Percentiles rank a stretch among this genome's conserved stretches.
phyloP scores from a whole-genome alignment of 1,140 invertebrate species.

The Lepidurus couesii region DNA sequence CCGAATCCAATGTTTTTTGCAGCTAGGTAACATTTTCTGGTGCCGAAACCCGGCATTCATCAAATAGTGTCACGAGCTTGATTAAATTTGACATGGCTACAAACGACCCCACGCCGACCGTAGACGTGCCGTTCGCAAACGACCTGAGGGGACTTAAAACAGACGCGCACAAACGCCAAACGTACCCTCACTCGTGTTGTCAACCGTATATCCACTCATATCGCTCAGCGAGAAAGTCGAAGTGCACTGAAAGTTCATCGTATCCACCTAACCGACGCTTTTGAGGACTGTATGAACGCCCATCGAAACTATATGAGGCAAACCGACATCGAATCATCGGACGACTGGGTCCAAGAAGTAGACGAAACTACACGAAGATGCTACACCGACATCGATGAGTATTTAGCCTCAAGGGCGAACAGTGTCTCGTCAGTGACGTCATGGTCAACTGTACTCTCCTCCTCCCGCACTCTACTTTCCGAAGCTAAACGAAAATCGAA shows the following conservation, averaged over 20 bases:
- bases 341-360: conserved; percentile 23
- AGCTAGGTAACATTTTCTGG: background rate
- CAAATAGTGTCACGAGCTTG: background rate
- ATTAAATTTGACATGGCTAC: background rate
- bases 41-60: background rate
- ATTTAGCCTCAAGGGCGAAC: background rate
- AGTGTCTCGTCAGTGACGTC: background rate
- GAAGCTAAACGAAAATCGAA: background rate
- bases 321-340: background rate
- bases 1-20: no score
- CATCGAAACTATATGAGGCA: background rate
- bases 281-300: background rate
- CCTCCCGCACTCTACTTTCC: background rate
- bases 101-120: background rate
- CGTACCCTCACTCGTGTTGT: background rate
- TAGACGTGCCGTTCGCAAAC: background rate
- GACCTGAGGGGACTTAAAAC: background rate
- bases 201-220: background rate
- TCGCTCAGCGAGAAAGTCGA: background rate
- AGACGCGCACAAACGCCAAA: background rate
- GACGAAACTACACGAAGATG: background rate
- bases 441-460: background rate
- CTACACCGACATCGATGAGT: conserved; percentile 20
- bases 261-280: conserved; percentile 3
- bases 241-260: conserved; percentile 7